Conservation (phyloP, 37 sponge, comb jelly and placozoan genomes). For the Diacarnus erythraeanus region DNA sequence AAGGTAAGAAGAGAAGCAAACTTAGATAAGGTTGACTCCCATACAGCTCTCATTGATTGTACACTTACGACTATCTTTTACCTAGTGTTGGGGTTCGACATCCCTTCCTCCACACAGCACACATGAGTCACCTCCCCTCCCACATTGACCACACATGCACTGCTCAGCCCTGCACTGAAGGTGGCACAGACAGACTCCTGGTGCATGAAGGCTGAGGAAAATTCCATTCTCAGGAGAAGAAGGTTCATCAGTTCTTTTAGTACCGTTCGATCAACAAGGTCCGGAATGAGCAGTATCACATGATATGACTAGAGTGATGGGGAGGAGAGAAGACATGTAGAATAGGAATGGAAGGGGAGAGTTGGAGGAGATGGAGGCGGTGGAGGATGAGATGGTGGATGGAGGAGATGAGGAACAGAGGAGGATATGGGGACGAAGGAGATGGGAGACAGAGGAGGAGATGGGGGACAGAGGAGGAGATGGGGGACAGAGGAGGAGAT, state of each 20-base stretch:
- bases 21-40: neutral
- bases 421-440: neutral
- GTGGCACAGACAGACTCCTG: slow-evolving; percentile 92
- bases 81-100: slow-evolving; percentile 88
- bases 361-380: neutral
- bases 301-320: slow-evolving; percentile 40
- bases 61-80: neutral
- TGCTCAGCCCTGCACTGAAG: slow-evolving; percentile 87
- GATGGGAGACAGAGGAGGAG: neutral
- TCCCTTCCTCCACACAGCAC: slow-evolving; percentile 93
- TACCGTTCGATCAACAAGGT: slow-evolving; percentile 50
- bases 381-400: neutral
- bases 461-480: neutral
- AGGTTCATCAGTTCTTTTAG: slow-evolving; percentile 75
- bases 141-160: slow-evolving; percentile 89
- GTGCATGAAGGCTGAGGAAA: slow-evolving; percentile 75
- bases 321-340: neutral
- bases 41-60: neutral
- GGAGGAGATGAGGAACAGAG: neutral
- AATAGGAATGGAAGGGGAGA: slow-evolving; percentile 3
- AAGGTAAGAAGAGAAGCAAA: neutral
- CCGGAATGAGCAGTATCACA: slow-evolving; percentile 71
- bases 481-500: neutral
- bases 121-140: slow-evolving; percentile 86
- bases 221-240: slow-evolving; percentile 67